Conservation (phyloP, 2,888 invertebrate genomes). For the Phortica okadai region DNA sequence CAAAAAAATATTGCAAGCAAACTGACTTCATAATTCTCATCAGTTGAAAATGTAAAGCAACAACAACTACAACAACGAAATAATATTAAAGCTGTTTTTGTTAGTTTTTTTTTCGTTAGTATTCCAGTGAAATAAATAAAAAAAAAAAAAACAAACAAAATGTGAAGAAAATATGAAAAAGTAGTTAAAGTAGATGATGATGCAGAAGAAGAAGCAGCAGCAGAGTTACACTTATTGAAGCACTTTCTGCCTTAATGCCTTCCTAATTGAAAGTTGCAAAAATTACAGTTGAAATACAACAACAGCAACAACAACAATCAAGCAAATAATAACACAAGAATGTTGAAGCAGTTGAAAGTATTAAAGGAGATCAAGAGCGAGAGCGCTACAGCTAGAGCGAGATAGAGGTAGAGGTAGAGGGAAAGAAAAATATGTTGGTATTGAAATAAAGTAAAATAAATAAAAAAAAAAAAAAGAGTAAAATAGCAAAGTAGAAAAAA, state of each 20-base stretch:
- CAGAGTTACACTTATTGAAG: conserved; percentile 48
- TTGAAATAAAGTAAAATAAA: too few relatives aligned
- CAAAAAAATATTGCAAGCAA: too few relatives aligned
- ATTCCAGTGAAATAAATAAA: too few relatives aligned
- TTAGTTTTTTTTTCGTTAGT: too few relatives aligned
- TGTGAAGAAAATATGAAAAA: not conserved
- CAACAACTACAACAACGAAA: too few relatives aligned
- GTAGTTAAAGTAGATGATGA: not conserved
- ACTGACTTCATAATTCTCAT: too few relatives aligned
- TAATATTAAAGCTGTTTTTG: too few relatives aligned
- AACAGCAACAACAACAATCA: conserved; percentile 40
- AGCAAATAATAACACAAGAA: not conserved
- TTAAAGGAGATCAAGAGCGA: conserved; percentile 39
- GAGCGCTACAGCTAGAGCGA: too few relatives aligned
- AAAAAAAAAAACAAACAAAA: too few relatives aligned
- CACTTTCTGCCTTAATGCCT: conserved; percentile 68
- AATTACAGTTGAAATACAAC: conserved; percentile 48
- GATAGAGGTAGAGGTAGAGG: too few relatives aligned
- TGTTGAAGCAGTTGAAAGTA: not conserved
- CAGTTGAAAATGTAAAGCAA: too few relatives aligned
- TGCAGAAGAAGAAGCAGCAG: not conserved
- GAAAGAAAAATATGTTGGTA: too few relatives aligned
- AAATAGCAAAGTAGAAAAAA: conserved; percentile 16
- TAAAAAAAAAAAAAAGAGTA: conserved; percentile 34
- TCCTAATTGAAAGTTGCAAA: conserved; percentile 68